Evolutionary conservation across 1,140 invertebrate genomes (phyloP), one percentile per base, ranked within the genome.

Genomic region (Trachymyrmex septentrionalis): DNA sequence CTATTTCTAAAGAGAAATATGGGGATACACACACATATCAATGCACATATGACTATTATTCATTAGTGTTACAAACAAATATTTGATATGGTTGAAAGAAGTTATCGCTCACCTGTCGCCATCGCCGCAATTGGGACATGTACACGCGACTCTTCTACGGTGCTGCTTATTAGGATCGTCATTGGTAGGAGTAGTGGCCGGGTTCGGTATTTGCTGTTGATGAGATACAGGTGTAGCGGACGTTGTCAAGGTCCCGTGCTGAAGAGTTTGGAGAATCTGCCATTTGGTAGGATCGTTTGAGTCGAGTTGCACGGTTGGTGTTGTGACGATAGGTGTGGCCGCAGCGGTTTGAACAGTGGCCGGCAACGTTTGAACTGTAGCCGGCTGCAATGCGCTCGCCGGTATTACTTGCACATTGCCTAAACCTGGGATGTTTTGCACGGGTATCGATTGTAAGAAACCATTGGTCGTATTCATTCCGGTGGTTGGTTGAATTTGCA

Each of bases 41-140:
- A 67, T 67, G 12, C 6, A 72, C 30, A 81, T 50, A 27, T 12
- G 6, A 59, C 9, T 24, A 72, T 82, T 48, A 9, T 66, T 21
- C 19, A 78, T 4, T 30, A 38, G 14, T 38, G 0, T 73, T 14
- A 61, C 12, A 21, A 73, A 75, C 44, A 72, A 21, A 66, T 3
- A 9, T 55, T 71, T 12, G 30, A 34, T 30, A 27, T 21, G 6
- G 7, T 16, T 12, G 21, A n/a, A 57, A 44, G 14, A 30, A 21
- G 30, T 38, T 30, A 50, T 84, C n/a, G 21, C 92, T 93, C 92
- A 97, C 96, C 97, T 97, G 92, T 99, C 98, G 2, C 97, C 97
- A 91, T 99, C 98, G 66, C 97, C 97, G 94, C 99, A 99, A 94
- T 99, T 99, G 0, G 99, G 99, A 95, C 99, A 99, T 0, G 98